Percentiles rank a stretch among this genome's conserved stretches.
Conservation (phyloP, 2,888 invertebrate species). For the Amiota communis region DNA sequence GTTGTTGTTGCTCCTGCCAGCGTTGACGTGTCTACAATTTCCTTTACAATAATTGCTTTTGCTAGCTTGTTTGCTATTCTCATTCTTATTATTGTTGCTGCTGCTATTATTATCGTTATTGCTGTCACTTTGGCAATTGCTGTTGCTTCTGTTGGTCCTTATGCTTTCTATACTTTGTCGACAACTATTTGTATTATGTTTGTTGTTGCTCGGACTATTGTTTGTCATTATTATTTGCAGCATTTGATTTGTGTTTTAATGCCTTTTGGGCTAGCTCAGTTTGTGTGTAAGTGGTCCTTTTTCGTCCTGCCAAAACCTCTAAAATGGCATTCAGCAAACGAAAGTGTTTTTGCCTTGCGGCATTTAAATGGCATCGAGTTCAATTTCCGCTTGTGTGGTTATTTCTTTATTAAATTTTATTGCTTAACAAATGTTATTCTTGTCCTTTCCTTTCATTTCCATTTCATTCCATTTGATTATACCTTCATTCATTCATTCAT, state of each 20-base stretch:
- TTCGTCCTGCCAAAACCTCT: neutral
- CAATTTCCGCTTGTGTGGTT: conserved; percentile 28
- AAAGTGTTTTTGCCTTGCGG: conserved; percentile 13
- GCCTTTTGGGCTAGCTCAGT: conserved; percentile 17
- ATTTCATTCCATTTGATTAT: neutral
- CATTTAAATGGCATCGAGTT: conserved; percentile 10
- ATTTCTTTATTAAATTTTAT: conserved; percentile 28
- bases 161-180: neutral
- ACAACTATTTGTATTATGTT: neutral
- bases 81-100: conserved; percentile 21
- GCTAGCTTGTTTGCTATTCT: neutral
- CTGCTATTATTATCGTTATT: conserved; percentile 29
- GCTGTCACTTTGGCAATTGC: conserved; percentile 30
- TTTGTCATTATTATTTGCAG: conserved; percentile 34
- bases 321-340: neutral
- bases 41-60: conserved; percentile 26
- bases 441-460: neutral
- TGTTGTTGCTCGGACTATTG: conserved; percentile 13
- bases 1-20: conserved; percentile 16
- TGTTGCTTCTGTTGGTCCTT: conserved; percentile 30
- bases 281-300: neutral
- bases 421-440: neutral
- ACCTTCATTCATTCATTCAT: neutral
- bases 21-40: conserved; percentile 32
- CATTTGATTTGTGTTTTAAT: conserved; percentile 38